Conservation (phyloP, 1,140 invertebrate species). For the Hylyphantes graminicola region DNA sequence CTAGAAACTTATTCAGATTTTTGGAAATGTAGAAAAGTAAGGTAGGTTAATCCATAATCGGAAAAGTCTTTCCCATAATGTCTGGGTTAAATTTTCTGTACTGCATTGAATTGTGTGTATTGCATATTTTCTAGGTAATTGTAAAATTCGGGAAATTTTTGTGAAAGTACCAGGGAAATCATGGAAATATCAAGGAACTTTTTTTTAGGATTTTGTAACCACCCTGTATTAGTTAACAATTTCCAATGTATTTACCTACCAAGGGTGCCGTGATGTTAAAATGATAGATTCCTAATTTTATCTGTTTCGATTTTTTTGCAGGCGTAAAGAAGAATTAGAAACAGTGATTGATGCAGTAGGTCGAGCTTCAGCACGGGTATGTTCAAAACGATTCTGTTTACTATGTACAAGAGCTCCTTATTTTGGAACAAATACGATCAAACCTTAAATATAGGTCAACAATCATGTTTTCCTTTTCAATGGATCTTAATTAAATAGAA, state of each 20-base stretch:
- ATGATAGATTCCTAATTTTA: background rate
- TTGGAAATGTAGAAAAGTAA: no score
- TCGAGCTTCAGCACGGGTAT: constrained; percentile 67
- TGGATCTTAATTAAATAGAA: background rate
- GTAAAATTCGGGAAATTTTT: no score
- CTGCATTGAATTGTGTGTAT: no score
- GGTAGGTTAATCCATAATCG: no score
- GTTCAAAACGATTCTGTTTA: background rate
- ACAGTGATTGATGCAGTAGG: constrained; percentile 68
- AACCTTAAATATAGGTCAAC: background rate
- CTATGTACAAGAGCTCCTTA: background rate
- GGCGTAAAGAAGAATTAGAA: constrained; percentile 62
- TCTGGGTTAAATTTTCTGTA: no score
- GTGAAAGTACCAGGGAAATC: no score
- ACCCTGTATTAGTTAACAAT: background rate
- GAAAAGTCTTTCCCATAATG: no score
- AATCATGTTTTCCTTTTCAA: background rate
- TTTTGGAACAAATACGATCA: background rate
- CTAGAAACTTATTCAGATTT: no score
- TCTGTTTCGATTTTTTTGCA: constrained; percentile 4
- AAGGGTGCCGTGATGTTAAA: background rate
- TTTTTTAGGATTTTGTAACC: no score
- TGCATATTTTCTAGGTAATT: no score
- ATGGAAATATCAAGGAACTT: no score
- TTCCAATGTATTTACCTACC: background rate